Evolutionary conservation across 37 sponge, comb jelly and placozoan genomes (phyloP), one percentile per base, ranked within the genome.

Genomic region (Corticium candelabrum): DNA sequence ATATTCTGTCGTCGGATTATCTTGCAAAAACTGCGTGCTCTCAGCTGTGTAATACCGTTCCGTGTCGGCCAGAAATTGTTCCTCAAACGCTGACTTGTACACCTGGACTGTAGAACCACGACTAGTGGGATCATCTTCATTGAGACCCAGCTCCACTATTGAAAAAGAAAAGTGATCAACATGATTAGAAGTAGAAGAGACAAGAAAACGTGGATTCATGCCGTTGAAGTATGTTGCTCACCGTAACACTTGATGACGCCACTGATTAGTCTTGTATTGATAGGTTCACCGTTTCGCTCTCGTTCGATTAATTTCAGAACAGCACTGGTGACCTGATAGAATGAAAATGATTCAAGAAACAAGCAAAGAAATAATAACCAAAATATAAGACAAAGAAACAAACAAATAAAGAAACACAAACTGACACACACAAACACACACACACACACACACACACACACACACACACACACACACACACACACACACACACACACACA

Each of bases 1-100:
- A 80, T 99, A 99, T 62, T 99, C 99, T 35, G 99, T 88, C 1
- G 92, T 91, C 11, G 99, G 91, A 38, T 99, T 99, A 40, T 92
- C 80, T 39, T 86, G 84, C 1, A 99, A 84, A 76, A 95, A 99
- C 0, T 77, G 15, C 37, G 81, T 76, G 68, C 96, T 95, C 79
- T 99, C 99, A 5, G 86, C 71, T 1, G 80, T 57, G 78, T 99
- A 99, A 77, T 82, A 99, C 5, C 82, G 74, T 40, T 87, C 89
- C 56, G 96, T 99, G 74, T 99, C 95, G 4, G 72, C 75, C 1
- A 99, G 78, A 72, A 99, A 99, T 15, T 79, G 79, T 1, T 38
- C 74, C 83, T 92, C 96, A 84, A 99, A 95, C 67, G 68, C 81
- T 37, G 89, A 79, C 41, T 79, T 82, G 84, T 98, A 98, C 29